These are phyloP conservation scores for Junonia oenone DNA, from an alignment of 2,888 invertebrate species.

Conservation along the genomic window DNA sequence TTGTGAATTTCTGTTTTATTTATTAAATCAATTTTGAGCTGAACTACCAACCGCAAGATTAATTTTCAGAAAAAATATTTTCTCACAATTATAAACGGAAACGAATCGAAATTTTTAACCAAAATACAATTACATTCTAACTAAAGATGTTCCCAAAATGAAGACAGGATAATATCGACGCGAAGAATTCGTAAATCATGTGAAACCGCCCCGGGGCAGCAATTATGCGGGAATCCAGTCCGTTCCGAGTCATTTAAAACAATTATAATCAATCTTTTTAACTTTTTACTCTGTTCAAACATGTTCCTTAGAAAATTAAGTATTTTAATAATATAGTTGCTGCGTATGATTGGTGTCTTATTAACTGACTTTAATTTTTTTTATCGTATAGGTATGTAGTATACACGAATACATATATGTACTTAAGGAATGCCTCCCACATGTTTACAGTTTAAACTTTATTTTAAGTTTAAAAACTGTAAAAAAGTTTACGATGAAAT, in stretches of 20 bases:
- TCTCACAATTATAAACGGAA: background rate
- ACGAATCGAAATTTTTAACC: background rate
- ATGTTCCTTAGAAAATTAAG: background rate
- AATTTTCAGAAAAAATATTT: background rate
- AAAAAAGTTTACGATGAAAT: no score
- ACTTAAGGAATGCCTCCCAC: no score
- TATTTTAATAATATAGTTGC: background rate
- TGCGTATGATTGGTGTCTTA: background rate
- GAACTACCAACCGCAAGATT: no score
- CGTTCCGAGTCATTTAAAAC: slow-evolving; percentile 20
- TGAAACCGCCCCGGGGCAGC: slow-evolving; percentile 18
- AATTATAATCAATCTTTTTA: slow-evolving; percentile 15
- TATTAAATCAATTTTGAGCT: no score
- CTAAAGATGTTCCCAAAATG: slow-evolving; percentile 10
- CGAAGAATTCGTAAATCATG: slow-evolving; percentile 21
- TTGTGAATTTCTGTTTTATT: no score
- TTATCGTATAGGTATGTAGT: background rate
- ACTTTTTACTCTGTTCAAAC: background rate
- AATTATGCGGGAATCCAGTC: slow-evolving; percentile 21
- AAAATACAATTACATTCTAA: background rate
- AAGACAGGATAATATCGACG: background rate
- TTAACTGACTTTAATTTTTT: background rate
- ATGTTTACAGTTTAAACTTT: no score
- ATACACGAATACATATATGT: no score
- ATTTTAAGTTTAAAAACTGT: no score